These are phyloP conservation scores for Gadopsis bispinosus DNA, from an alignment of 2,797 vertebrate genomes.

Conservation along the genomic window DNA sequence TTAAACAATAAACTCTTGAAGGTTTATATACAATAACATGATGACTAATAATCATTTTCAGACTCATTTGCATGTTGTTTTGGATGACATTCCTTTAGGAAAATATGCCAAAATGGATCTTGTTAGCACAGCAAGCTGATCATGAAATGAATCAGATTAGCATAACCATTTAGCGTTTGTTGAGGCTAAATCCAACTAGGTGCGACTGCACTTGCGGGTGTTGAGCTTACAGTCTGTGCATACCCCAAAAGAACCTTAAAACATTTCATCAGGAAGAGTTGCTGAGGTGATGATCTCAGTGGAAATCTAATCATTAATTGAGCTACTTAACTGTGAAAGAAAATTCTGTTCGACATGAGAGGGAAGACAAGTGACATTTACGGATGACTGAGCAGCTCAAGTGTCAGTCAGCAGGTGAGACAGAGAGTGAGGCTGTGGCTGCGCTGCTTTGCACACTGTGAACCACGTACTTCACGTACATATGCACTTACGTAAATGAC, in stretches of 20 bases:
- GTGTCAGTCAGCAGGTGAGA: constrained; percentile 25
- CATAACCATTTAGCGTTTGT: constrained; percentile 5
- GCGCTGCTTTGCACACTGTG: not conserved
- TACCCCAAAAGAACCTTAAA: no score
- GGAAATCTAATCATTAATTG: constrained; percentile 22
- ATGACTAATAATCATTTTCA: not conserved
- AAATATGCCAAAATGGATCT: constrained; percentile 2
- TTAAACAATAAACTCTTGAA: not conserved
- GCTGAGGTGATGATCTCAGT: constrained; percentile 3
- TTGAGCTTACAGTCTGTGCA: no score
- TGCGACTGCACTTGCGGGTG: not conserved
- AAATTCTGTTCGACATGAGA: constrained; percentile 11
- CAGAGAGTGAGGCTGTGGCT: not conserved
- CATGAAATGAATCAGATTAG: not conserved
- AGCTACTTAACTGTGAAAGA: constrained; percentile 5
- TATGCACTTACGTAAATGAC: constrained; percentile 37
- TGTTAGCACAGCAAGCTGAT: constrained; percentile 11
- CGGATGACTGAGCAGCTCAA: constrained; percentile 18
- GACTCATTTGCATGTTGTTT: not conserved
- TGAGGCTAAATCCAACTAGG: constrained; percentile 7
- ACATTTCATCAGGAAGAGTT: constrained; percentile 1
- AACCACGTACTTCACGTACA: constrained; percentile 21
- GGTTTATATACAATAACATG: not conserved
- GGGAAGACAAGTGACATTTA: constrained; percentile 39
- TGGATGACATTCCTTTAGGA: not conserved